Evolutionary conservation across 2,888 invertebrate genomes (phyloP), one percentile per base, ranked within the genome.

Genomic region (Acrobasis repandana): DNA sequence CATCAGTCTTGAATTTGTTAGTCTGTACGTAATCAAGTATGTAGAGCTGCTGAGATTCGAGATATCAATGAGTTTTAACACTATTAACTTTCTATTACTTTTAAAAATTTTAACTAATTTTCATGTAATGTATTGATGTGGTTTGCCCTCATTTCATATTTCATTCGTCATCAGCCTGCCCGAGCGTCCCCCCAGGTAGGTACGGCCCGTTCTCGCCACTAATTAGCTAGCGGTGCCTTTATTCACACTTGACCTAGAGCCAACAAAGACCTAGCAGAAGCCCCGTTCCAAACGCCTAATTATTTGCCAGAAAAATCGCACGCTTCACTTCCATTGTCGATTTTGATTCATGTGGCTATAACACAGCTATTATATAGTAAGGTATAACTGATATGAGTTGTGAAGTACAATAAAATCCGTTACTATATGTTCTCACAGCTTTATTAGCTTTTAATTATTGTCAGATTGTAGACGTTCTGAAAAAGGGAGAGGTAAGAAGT

Each of bases 321-420:
- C 16, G 49, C 20, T 20, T 20, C 49, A 43, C 43, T n/a, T 43
- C 43, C 43, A 59, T 49, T 52, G 60, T 16, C 48, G 11, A 28
- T 43, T 36, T 59, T 60, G 63, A 64, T 63, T 54, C n/a, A 43
- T n/a, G 43, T 43, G 43, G 43, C 43, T 43, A 11, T n/a, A n/a
- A n/a, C n/a, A n/a, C n/a, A n/a, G n/a, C n/a, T n/a, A n/a, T n/a
- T n/a, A n/a, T n/a, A n/a, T n/a, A n/a, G 43, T 14, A 43, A 43
- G 4, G 2, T 2, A n/a, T n/a, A 43, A 43, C 43, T 14, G 43
- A n/a, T 43, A 43, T 11, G n/a, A 43, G 43, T n/a, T n/a, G 43
- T n/a, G 14, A 43, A 14, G 43, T n/a, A 1, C 43, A 14, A 43
- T 5, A 43, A n/a, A 43, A 43, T 3, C 43, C 43, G 43, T 43